These are phyloP conservation scores for Sparus aurata DNA, from an alignment of 2,797 vertebrate species.

Conservation along the genomic window DNA sequence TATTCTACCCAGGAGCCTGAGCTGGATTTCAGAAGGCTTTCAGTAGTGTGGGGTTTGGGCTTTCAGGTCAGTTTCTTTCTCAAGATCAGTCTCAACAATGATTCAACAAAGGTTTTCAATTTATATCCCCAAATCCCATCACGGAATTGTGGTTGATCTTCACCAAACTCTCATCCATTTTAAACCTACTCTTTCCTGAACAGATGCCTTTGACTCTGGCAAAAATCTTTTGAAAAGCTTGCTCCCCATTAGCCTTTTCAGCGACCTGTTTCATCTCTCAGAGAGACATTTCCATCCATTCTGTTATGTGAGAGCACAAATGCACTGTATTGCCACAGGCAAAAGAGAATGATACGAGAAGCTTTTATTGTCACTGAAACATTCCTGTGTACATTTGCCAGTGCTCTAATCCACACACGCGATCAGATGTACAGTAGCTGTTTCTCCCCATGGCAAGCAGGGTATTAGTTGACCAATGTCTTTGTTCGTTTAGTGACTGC, in stretches of 20 bases:
- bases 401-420: conserved; percentile 8
- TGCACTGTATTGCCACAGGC: neutral
- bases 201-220: neutral
- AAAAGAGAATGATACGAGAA: conserved; percentile 5
- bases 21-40: conserved; percentile 15
- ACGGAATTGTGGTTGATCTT: neutral
- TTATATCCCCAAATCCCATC: neutral
- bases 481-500: conserved; percentile 21
- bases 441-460: conserved; percentile 9
- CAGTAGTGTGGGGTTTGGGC: conserved; percentile 13
- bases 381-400: conserved; percentile 19
- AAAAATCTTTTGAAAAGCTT: neutral
- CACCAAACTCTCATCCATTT: neutral
- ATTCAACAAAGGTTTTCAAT: neutral
- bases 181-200: neutral
- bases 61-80: conserved; percentile 6
- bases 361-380: conserved; percentile 4
- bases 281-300: conserved; percentile 9
- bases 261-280: neutral
- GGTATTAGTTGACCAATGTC: conserved; percentile 4
- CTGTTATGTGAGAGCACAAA: neutral
- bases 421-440: neutral
- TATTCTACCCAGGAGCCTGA: conserved; percentile 41
- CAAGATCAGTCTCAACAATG: neutral
- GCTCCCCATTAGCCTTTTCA: neutral